phyloP scores from a whole-genome alignment of 2,113 vertebrate genomes.

The Eudyptes chrysolophus region DNA sequence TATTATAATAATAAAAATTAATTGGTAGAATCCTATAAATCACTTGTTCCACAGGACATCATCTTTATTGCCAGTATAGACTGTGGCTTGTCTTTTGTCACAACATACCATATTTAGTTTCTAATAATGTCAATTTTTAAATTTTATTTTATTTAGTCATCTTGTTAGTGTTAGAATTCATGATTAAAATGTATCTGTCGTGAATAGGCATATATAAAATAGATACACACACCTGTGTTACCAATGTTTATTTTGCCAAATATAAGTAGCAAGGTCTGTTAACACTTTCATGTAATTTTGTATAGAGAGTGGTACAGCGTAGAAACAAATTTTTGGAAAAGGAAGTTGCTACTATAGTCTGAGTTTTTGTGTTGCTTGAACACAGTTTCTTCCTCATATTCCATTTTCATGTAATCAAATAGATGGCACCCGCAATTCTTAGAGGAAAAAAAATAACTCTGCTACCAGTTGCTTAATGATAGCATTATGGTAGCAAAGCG shows the following conservation, averaged over 20 bases:
- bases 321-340: background rate
- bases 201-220: background rate
- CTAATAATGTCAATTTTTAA: background rate
- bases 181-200: background rate
- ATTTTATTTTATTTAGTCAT: background rate
- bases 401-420: background rate
- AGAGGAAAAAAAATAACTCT: background rate
- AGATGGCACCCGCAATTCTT: background rate
- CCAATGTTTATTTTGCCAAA: background rate
- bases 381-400: background rate
- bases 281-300: background rate
- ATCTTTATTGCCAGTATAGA: background rate
- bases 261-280: background rate
- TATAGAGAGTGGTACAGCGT: background rate
- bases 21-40: background rate
- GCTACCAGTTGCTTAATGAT: background rate
- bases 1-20: background rate
- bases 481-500: background rate
- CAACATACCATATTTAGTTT: background rate
- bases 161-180: background rate
- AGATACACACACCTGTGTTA: background rate
- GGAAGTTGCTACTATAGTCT: background rate
- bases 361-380: background rate
- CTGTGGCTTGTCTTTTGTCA: background rate
- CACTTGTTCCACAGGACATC: background rate